Evolutionary conservation across 1,140 invertebrate species (phyloP), one percentile per base, ranked within the genome.

Genomic region (Catajapyx aquilonaris): DNA sequence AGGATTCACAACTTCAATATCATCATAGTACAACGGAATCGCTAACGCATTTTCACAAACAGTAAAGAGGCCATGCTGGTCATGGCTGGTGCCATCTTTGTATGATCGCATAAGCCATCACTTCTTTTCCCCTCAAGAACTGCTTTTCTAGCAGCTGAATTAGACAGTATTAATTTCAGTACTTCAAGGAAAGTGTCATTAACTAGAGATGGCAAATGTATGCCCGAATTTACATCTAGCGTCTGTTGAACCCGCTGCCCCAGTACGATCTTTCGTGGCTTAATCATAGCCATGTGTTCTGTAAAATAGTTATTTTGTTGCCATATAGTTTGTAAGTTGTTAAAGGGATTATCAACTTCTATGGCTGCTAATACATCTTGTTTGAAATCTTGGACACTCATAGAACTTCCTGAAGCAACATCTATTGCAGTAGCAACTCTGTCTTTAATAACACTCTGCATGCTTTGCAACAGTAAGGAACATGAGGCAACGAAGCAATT

Each of bases 1-100:
- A 20, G 33, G 38, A 17, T 19, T 34, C 32, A 13, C 32, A 22
- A 37, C n/a, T 16, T 40, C 17, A n/a, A 35, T 20, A 13, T 35
- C 38, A 17, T 39, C 32, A 11, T 32, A 16, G 16, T 39, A 39
- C 1, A 39, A 5, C 17, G 4, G 38, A 11, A 39, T 11, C 5
- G 32, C 30, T 3, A 39, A 17, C 13, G 23, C 23, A 9, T 28
- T 13, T 28, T 7, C 7, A 28, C 7, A 28, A 9, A 9, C 13
- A 7, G 7, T 28, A 9, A 28, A 28, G 23, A 28, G 13, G 7
- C 7, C 13, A 13, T 28, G 7, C 13, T 28, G 7, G 13, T 28
- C 7, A 28, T 9, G 13, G 13, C 13, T 13, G 23, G 23, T 28
- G 7, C 23, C 23, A 13, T 28, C 23, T 28, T 9, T 13, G 13